These are phyloP conservation scores for Mizuhopecten yessoensis DNA, from an alignment of 1,140 invertebrate genomes.

Conservation along the genomic window DNA sequence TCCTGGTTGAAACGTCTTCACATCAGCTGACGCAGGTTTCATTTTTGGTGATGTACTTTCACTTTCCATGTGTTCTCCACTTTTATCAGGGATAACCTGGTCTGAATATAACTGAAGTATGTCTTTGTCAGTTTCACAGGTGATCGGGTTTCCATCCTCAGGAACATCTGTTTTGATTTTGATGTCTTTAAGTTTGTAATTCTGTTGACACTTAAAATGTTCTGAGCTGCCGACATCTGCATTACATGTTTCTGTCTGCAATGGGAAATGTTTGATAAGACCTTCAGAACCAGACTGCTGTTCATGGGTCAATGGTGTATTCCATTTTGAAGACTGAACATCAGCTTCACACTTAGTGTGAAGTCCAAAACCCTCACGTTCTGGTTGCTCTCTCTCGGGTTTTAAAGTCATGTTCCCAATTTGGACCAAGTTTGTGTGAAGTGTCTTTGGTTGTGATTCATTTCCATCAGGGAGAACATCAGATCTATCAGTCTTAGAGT, in stretches of 20 bases:
- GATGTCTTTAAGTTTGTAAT: too few species aligned
- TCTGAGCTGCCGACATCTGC: background rate
- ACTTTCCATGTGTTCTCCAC: background rate
- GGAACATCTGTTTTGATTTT: too few species aligned
- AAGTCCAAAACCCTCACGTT: background rate
- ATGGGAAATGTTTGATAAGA: background rate
- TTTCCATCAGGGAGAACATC: background rate
- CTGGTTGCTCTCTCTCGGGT: background rate
- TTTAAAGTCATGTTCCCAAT: background rate
- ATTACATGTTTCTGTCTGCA: background rate
- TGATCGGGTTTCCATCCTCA: too few species aligned
- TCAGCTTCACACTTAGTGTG: background rate
- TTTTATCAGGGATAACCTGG: background rate
- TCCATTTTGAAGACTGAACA: background rate
- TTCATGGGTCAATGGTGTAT: background rate
- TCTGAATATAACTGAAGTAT: background rate
- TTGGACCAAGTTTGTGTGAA: background rate
- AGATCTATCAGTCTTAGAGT: background rate
- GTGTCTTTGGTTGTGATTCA: background rate
- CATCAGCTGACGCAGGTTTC: background rate
- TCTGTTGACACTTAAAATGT: too few species aligned
- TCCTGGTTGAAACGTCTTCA: too few species aligned
- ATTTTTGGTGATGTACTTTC: background rate
- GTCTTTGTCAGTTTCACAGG: background rate
- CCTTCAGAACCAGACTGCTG: background rate